Base-by-base conservation (phyloP, 2,888 invertebrate genomes). In the Scaptomyza flava region DNA sequence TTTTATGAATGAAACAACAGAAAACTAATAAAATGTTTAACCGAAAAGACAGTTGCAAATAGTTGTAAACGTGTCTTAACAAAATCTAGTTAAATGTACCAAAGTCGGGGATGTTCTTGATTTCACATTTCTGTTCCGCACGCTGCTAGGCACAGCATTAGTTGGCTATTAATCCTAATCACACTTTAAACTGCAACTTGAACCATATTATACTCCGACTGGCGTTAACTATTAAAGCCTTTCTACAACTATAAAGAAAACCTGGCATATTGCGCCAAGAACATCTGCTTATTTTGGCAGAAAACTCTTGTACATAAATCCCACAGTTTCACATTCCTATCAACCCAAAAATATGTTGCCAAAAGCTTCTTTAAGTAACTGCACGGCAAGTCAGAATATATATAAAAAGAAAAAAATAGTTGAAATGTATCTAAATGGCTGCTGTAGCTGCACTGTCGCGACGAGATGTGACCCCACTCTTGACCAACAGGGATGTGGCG, bases 1-100 rank as follows among this genome's bases (percentile, higher is more conserved):
- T 77, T 79, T 83, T 75, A 84, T 75, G 87, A 89, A 81, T 81
- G 89, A 81, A 78, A 33, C 34, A 51, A 48, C 12, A 54, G 17
- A 50, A 41, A 51, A 50, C 60, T 56, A 43, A 33, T 42, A 31
- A 43, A 9, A 7, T 56, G 4, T 33, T 11, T 2, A 45, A 3
- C 27, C 23, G 12, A 46, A 2, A 11, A 27, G 33, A 31, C n/a
- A 48, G 12, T 48, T 48, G 33, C 33, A 48, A 5, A 36, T 11
- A 11, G 23, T 36, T 34, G 8, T 23, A 36, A 50, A 6, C 11
- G 2, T 36, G 2, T 36, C 14, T 23, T 6, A n/a, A 23, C 6
- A 9, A 20, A 34, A n/a, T 8, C n/a, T 11, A n/a, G n/a, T 6
- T 7, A 17, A 48, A 17, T 12, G 5, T 47, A 12, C 14, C 5